Evolutionary conservation across 30 jellyfish, hydroid and myxozoan species (phyloP), one percentile per base, ranked within the genome.

Genomic region (Pseudorhiza aurosa): DNA sequence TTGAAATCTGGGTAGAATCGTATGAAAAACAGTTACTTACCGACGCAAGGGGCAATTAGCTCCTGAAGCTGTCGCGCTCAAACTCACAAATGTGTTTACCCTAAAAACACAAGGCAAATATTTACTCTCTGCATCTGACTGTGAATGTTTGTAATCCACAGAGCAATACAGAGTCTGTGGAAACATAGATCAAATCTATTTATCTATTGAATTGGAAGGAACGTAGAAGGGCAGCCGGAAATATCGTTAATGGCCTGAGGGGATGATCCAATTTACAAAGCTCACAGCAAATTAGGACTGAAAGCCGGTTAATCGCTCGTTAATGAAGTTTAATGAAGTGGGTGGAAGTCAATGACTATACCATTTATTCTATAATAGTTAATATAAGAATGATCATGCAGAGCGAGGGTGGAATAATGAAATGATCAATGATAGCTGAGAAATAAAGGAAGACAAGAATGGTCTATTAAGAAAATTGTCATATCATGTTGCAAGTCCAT

Each of bases 271-370:
- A 64, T 64, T 64, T 64, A 35, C 50, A 8, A 40, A 64, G 17
- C 36, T 31, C 18, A 64, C 36, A 64, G 27, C 36, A 31, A 64
- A 31, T 42, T 40, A 31, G 18, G 31, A 31, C 15, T 64, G n/a
- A 9, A 40, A 31, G 31, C 27, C 17, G 5, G 18, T 31, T 64
- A 64, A 64, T 17, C 17, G 58, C 77, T 24, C 21, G 15, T 35
- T 64, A 6, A 64, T 17, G 77, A 24, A 64, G 60, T 64, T 35
- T 64, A 6, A 64, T 17, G 77, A 24, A 64, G 60, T 64, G 77
- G 77, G 77, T 12, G 77, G 58, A 17, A 59, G 40, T 27, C 18
- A 30, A 64, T 64, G 30, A 35, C 33, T 49, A 49, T 49, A 26
- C 5, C n/a, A 15, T 49, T 29, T n/a, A n/a, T n/a, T 53, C 35